Base-by-base conservation (phyloP, 2,888 invertebrate species). In the Cheilosia scutellata region DNA sequence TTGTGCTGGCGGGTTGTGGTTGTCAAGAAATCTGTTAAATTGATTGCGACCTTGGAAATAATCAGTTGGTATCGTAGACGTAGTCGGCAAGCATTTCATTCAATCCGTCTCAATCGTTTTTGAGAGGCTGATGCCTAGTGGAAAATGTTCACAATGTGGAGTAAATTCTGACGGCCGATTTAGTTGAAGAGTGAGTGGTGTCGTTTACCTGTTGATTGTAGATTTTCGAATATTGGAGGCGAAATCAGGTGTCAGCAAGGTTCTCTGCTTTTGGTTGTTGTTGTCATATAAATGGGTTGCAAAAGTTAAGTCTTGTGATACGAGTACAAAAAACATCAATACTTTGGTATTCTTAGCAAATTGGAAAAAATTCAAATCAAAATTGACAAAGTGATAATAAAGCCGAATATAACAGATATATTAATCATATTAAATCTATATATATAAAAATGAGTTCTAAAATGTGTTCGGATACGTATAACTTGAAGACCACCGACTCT, bases 21-120 rank as follows among this genome's bases (percentile, higher is more conserved):
- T 66, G 65, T 77, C 60, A 66, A 77, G 71, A 77, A 60, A 65
- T 63, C 70, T 70, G 40, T 82, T 51, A 33, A 51, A 82, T 77
- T 47, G 65, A 76, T 70, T 20, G 76, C 66, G 71, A 47, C 82
- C 82, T 82, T 77, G 65, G 42, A 60, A 72, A 63, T 51, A 51
- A 76, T 76, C 44, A 44, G 66, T 29, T 68, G 44, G 33, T 58
- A 58, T 47, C 70, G 11, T 9, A 47, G 62, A 27, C 49, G 70
- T 65, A 44, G 33, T 27, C 70, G 20, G 20, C 20, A 20, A 20
- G 20, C 20, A 2, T 20, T 65, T 70, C n/a, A n/a, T 82, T 58
- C 58, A 71, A 75, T 82, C 33, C 68, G 37, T 37, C 4, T 37
- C 4, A 42, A 33, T 33, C 25, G 40, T 37, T 51, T 57, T 70